Percentiles rank a stretch among this genome's conserved stretches.
Conservation (phyloP, 2,888 invertebrate species). For the Thysanoteuthis rhombus region DNA sequence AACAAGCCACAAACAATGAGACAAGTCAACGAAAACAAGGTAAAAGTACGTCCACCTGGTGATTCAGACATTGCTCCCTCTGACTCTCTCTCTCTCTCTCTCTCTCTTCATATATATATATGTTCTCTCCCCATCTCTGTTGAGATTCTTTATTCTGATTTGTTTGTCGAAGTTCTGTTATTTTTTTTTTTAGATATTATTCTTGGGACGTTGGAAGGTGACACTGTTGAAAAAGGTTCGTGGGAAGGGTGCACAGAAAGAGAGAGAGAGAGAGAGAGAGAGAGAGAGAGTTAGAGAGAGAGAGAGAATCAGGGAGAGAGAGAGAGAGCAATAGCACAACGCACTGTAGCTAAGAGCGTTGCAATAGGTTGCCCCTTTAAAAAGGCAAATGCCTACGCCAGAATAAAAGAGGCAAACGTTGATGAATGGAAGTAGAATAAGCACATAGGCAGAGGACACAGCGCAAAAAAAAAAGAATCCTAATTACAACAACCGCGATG, state of each 20-base stretch:
- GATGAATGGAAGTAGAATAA: not conserved
- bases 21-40: not conserved
- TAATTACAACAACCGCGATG: not conserved
- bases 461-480: not conserved
- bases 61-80: not conserved
- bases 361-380: not conserved
- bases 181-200: too few species aligned
- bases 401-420: not conserved
- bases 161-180: not conserved
- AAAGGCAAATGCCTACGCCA: not conserved
- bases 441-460: not conserved
- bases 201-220: too few species aligned
- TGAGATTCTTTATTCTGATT: not conserved
- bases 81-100: not conserved
- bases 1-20: not conserved
- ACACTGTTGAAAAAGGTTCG: not conserved
- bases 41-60: not conserved
- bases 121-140: not conserved
- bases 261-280: not conserved
- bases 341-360: not conserved
- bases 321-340: not conserved
- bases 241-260: not conserved
- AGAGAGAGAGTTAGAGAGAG: not conserved
- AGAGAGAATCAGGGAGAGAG: too few species aligned
- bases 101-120: not conserved